Evolutionary conservation across 1,140 invertebrate genomes (phyloP).

Genomic region (Orchestia grillus): DNA sequence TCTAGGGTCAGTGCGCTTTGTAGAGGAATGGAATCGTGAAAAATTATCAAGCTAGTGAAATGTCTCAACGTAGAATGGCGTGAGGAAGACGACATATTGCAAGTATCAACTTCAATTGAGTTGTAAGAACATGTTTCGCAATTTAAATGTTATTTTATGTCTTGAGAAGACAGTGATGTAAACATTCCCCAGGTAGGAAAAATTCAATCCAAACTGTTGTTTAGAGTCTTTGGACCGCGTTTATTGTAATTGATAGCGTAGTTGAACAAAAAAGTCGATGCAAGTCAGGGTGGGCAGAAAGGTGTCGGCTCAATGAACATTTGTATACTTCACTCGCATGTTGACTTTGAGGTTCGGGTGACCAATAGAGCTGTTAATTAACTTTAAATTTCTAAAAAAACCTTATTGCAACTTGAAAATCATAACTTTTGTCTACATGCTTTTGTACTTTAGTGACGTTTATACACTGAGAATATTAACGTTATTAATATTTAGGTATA

Average conservation of each 20-base stretch:
- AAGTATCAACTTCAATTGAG: too few species aligned
- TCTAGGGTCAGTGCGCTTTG: too few species aligned
- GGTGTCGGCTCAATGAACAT: background rate
- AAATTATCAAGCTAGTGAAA: too few species aligned
- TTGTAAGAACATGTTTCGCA: background rate
- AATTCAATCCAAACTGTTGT: too few species aligned
- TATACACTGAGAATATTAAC: background rate
- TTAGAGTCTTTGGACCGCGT: too few species aligned
- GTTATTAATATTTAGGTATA: background rate
- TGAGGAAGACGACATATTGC: too few species aligned
- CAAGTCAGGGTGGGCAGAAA: background rate
- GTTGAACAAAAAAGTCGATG: too few species aligned
- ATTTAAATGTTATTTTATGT: background rate
- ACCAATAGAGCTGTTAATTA: background rate
- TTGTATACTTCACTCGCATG: background rate
- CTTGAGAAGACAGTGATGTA: background rate
- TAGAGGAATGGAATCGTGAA: too few species aligned
- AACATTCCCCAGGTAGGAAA: too few species aligned
- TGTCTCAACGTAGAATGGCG: too few species aligned
- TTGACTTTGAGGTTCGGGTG: background rate
- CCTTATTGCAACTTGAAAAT: background rate
- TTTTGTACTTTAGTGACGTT: background rate
- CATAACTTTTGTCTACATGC: background rate
- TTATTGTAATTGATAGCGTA: too few species aligned
- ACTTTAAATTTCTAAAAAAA: background rate